phyloP scores from a whole-genome alignment of 2,888 invertebrate genomes.

The Diabrotica balteata region DNA sequence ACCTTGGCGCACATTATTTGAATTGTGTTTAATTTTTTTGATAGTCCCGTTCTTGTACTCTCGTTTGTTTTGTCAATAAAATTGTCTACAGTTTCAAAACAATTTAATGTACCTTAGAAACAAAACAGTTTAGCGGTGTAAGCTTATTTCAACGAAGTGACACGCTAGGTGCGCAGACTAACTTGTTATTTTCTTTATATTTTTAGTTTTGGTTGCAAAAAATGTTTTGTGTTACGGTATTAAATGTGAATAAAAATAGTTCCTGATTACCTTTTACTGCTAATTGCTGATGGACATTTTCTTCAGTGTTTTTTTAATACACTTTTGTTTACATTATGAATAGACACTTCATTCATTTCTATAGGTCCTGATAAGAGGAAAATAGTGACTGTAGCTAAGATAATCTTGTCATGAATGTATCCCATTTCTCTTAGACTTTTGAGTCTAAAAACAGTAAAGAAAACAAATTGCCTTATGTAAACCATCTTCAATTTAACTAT shows the following conservation, averaged over 20 bases:
- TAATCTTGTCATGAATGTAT: no score
- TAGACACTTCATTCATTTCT: no score
- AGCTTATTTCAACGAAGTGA: constrained; percentile 12
- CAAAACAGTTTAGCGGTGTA: constrained; percentile 13
- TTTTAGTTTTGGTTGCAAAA: constrained; percentile 12
- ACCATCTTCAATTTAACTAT: no score
- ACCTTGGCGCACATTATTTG: constrained; percentile 23
- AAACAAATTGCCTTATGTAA: no score
- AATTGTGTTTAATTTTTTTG: constrained; percentile 22
- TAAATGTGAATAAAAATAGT: background rate
- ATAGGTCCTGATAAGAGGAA: no score
- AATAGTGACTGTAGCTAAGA: no score
- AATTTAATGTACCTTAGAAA: constrained; percentile 19
- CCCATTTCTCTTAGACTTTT: no score
- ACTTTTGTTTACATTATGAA: no score
- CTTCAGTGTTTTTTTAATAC: background rate
- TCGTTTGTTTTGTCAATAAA: constrained; percentile 25
- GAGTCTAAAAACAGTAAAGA: no score
- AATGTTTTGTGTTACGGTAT: constrained; percentile 6
- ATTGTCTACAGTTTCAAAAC: constrained; percentile 10
- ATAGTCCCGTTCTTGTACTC: constrained; percentile 8
- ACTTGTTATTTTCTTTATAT: constrained; percentile 3
- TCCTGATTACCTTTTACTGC: background rate
- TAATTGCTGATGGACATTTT: constrained; percentile 1
- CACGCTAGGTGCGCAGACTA: constrained; percentile 10